Base-by-base conservation (phyloP, 1,140 invertebrate species). In the Cryptotermes secundus region DNA sequence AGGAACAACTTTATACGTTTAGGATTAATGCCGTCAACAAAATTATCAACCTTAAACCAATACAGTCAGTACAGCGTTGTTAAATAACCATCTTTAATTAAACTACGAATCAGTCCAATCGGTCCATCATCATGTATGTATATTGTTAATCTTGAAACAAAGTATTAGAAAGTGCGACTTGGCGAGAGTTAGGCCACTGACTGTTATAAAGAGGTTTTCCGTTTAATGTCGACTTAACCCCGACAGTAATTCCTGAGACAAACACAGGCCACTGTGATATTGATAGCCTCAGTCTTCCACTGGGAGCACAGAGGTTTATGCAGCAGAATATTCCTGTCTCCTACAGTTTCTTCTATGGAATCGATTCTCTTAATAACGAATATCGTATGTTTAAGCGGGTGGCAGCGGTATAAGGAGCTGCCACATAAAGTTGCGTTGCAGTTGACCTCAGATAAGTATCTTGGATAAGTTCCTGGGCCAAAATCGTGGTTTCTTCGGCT, bases 401-500 rank as follows among this genome's bases (percentile, higher is more conserved):
- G 2, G 14, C 80, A 80, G 36, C 38, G 42, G 38, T 42, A 82
- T 9, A 34, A 22, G 1, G 81, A 34, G 34, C 59, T 84, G 0
- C 83, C 53, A 35, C 87, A 87, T 26, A 65, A 80, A 6, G 80
- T 59, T 3, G 82, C 24, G 35, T 86, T 86, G 72, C 88, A 88
- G 16, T 82, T 79, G 1, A 84, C 86, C 0, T 84, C 84, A 19
- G 85, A 84, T 19, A 88, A 79, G 79, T 85, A 87, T 86, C 87
- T 86, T 6, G 88, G 88, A 83, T 84, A 87, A 83, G 85, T 86
- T 3, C 65, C 80, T 53, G 31, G 83, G 79, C 88, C 88, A n/a
- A 88, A 84, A 83, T 88, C 86, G 86, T 86, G 34, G 85, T 85
- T 83, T 86, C 86, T 53, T 84, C 53, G 9, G 65, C 9, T 35